Percentiles rank a stretch among this genome's conserved stretches.
Evolutionary conservation across 1,140 invertebrate species (phyloP).

Genomic region (Periplaneta americana): DNA sequence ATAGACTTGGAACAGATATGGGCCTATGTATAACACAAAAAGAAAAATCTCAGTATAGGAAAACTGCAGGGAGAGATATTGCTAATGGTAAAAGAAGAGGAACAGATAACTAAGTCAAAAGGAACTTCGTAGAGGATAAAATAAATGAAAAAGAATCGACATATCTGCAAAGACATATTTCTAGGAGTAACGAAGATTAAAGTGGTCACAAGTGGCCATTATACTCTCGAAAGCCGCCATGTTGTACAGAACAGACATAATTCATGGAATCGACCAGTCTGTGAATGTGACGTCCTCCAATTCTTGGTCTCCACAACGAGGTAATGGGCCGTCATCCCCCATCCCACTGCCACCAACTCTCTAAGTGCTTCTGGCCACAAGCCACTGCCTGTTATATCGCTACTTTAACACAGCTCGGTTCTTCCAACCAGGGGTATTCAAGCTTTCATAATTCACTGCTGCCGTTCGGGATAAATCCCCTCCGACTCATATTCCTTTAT

Average conservation of each 20-base stretch:
- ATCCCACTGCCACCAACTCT: no score
- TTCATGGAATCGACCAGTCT: background rate
- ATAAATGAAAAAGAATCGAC: background rate
- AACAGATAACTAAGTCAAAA: background rate
- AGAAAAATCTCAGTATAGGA: no score
- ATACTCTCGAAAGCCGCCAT: background rate
- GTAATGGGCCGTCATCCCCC: background rate
- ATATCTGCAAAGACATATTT: background rate
- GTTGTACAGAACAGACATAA: background rate
- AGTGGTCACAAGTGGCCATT: background rate
- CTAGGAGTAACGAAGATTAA: background rate
- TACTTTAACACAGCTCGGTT: no score
- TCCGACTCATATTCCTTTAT: background rate
- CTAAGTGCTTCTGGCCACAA: background rate
- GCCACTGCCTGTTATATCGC: no score
- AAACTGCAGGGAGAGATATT: no score
- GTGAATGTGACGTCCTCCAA: background rate
- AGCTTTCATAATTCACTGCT: no score
- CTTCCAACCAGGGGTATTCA: no score
- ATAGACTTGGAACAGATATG: no score
- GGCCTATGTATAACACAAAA: no score
- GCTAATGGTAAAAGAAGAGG: background rate
- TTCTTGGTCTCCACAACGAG: background rate
- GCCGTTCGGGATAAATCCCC: no score
- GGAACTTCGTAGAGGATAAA: background rate